phyloP scores from a whole-genome alignment of 2,797 vertebrate genomes.

The Podargus strigoides region DNA sequence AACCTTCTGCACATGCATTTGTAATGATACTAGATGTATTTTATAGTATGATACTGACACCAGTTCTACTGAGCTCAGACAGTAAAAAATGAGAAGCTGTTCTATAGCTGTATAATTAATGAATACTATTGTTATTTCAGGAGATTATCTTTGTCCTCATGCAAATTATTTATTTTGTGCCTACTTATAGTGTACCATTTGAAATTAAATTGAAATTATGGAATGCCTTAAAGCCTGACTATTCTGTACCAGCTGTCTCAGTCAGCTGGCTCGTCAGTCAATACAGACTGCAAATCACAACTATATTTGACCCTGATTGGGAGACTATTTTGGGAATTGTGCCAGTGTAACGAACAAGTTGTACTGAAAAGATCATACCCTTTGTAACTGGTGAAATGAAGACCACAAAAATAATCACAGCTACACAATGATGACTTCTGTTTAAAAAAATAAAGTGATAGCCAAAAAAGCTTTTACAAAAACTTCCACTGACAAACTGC shows the following conservation, averaged over 20 bases:
- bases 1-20: neutral
- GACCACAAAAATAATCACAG: neutral
- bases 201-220: constrained; percentile 53
- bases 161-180: constrained; percentile 50
- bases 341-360: constrained; percentile 6
- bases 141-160: constrained; percentile 36
- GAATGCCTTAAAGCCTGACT: constrained; percentile 38
- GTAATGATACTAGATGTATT: neutral
- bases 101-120: constrained; percentile 17
- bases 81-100: neutral
- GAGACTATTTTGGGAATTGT: constrained; percentile 43
- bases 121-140: neutral
- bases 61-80: neutral
- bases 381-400: neutral
- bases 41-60: neutral
- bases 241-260: constrained; percentile 46
- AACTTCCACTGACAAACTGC: neutral
- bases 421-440: neutral
- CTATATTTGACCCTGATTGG: constrained; percentile 34
- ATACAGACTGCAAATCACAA: constrained; percentile 25
- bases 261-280: constrained; percentile 53
- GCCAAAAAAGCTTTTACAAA: neutral
- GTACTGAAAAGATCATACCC: neutral
- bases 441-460: neutral
- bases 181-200: constrained; percentile 19